Evolutionary conservation across 2,888 invertebrate species (phyloP), one percentile per base, ranked within the genome.

Genomic region (Cephalotes varians): DNA sequence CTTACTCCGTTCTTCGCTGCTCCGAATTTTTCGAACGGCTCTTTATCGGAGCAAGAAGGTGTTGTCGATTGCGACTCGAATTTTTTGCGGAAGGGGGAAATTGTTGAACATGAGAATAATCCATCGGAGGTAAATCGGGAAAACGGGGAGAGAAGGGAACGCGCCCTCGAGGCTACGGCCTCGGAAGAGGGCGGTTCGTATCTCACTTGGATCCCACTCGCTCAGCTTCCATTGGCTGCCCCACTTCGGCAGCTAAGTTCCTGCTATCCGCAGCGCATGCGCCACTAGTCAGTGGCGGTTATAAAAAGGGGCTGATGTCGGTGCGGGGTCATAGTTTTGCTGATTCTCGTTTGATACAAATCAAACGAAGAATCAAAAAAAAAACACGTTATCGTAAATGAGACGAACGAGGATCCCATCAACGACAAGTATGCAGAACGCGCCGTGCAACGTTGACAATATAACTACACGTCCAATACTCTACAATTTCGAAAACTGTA

Each of bases 221-320:
- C 12, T 49, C 40, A 54, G 71, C 77, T 67, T 79, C 71, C 69
- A 60, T 21, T 49, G 79, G 76, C 64, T n/a, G 49, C 84, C 77
- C 85, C 87, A 83, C 81, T 62, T 89, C 67, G 80, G 47, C 65
- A 73, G 85, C 56, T 71, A 77, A 71, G 77, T n/a, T n/a, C n/a
- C n/a, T n/a, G n/a, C n/a, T n/a, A n/a, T n/a, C n/a, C n/a, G 51
- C 77, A 76, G 81, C 83, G 89, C 60, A 82, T 82, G 81, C 88
- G 89, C 85, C 89, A 89, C 85, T 88, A 89, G 65, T 81, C 81
- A 85, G 81, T 83, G 83, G 84, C 84, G 86, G 88, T 87, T 85
- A 86, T 84, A 88, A 87, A 67, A 69, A 85, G 87, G 87, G 86
- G 90, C 90, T 84, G 88, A 87, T 87, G 90, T 85, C 84, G 85